These are phyloP conservation scores for Athrips mouffetella DNA, from an alignment of 2,888 invertebrate genomes.

Conservation along the genomic window DNA sequence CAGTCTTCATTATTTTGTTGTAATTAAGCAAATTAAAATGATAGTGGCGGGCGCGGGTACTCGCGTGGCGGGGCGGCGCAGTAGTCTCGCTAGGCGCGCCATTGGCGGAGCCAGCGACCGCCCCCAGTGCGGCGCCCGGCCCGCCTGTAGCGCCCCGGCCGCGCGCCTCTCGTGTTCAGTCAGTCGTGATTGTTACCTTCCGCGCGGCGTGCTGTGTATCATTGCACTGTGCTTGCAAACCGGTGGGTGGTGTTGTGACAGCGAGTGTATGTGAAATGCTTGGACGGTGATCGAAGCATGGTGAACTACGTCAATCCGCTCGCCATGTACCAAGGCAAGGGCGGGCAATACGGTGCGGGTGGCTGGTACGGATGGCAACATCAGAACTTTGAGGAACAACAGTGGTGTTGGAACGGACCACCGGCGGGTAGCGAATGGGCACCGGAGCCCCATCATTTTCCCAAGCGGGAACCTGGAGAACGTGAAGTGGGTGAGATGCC, in stretches of 20 bases:
- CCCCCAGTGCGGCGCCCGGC: constrained; percentile 25
- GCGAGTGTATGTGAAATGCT: constrained; percentile 72
- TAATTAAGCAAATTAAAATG: constrained; percentile 71
- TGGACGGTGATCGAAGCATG: constrained; percentile 79
- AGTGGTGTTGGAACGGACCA: constrained; percentile 76
- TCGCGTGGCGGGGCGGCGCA: constrained; percentile 65
- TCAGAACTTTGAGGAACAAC: constrained; percentile 77
- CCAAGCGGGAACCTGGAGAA: constrained; percentile 65
- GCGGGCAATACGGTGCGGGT: constrained; percentile 66
- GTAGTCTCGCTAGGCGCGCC: constrained; percentile 22
- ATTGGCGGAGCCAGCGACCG: constrained; percentile 55
- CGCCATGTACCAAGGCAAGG: constrained; percentile 83
- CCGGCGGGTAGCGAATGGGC: constrained; percentile 71
- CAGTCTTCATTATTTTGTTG: constrained; percentile 63
- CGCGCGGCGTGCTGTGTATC: constrained; percentile 50
- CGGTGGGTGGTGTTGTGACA: constrained; percentile 62
- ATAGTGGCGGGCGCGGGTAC: constrained; percentile 38
- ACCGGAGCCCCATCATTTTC: constrained; percentile 69
- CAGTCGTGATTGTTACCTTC: constrained; percentile 58
- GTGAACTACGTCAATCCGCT: constrained; percentile 86
- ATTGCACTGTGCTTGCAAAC: constrained; percentile 26
- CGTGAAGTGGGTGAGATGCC: constrained; percentile 66
- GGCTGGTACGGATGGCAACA: constrained; percentile 75
- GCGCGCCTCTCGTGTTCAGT: constrained; percentile 35
- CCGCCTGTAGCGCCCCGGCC: constrained; percentile 34